A percentile compares a stretch with the other conserved stretches of the same genome.
phyloP scores from a whole-genome alignment of 2,797 vertebrate species.

The Nothura maculosa region DNA sequence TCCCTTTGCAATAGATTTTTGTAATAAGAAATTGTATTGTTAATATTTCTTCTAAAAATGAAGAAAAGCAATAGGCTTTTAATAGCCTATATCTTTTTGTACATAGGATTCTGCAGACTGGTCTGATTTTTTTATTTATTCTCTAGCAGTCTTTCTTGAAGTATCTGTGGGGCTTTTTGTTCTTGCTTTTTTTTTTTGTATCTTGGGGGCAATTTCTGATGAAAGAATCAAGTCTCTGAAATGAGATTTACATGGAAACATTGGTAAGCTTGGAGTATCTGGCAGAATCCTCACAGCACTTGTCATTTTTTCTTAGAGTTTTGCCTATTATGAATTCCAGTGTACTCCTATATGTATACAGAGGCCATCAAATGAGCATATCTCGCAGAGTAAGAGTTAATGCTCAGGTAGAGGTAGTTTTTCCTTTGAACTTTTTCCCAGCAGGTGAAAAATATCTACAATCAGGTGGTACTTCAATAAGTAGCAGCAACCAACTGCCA shows the following conservation, averaged over 20 bases:
- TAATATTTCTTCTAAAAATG: neutral
- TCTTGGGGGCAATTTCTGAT: neutral
- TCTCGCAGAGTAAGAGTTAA: conserved; percentile 56
- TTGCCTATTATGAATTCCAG: neutral
- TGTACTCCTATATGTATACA: neutral
- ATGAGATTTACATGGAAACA: neutral
- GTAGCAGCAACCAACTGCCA: conserved; percentile 62
- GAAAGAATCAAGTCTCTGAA: conserved; percentile 20
- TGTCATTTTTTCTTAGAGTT: neutral
- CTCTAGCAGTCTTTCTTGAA: neutral
- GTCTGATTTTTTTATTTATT: neutral
- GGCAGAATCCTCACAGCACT: neutral
- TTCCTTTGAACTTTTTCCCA: conserved; percentile 63
- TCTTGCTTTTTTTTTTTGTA: neutral
- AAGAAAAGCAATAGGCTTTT: neutral
- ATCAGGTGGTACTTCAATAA: conserved; percentile 72
- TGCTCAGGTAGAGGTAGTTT: neutral
- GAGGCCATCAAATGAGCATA: neutral
- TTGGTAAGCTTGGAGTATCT: neutral
- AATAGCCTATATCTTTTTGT: neutral
- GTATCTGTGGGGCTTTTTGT: neutral
- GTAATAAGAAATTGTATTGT: neutral
- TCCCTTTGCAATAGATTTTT: neutral
- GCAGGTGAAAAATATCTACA: conserved; percentile 74
- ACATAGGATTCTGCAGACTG: neutral